Conservation (phyloP, 2,888 invertebrate species). For the Cephalotes varians region DNA sequence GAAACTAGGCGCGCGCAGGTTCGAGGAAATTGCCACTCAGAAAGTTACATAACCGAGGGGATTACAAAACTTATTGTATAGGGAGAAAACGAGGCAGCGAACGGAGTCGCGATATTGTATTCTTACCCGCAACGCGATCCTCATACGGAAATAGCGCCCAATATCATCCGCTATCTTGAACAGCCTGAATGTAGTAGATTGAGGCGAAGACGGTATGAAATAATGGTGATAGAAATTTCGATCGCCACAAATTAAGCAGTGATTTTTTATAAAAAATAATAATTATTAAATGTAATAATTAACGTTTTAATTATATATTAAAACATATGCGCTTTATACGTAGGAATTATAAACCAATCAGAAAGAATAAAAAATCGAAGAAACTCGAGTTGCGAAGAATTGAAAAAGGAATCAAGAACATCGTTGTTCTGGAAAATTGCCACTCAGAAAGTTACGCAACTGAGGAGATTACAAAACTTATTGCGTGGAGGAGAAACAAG, state of each 20-base stretch:
- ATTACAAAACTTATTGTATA: conserved; percentile 76
- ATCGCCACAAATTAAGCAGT: not conserved
- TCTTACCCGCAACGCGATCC: conserved; percentile 36
- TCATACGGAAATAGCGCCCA: conserved; percentile 38
- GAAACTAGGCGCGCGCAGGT: conserved; percentile 50
- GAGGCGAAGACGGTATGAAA: not conserved
- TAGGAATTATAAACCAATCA: not conserved
- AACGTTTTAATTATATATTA: not conserved
- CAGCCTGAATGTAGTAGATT: not conserved
- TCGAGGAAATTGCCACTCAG: conserved; percentile 74
- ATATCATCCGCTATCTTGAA: conserved; percentile 12
- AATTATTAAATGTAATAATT: not conserved
- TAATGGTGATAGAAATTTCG: not conserved
- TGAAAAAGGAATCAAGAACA: conserved; percentile 35
- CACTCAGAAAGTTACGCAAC: conserved; percentile 74
- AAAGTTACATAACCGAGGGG: conserved; percentile 73
- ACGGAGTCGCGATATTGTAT: conserved; percentile 47
- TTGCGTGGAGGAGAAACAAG: conserved; percentile 67
- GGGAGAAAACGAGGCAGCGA: conserved; percentile 65
- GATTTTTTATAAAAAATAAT: not conserved
- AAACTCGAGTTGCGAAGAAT: conserved; percentile 20
- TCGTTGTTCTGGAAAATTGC: conserved; percentile 67
- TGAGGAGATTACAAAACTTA: conserved; percentile 75
- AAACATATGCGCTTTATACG: not conserved
- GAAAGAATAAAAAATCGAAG: not conserved